Evolutionary conservation across 2,113 vertebrate species (phyloP).

Genomic region (Psilopsiagon aymara): DNA sequence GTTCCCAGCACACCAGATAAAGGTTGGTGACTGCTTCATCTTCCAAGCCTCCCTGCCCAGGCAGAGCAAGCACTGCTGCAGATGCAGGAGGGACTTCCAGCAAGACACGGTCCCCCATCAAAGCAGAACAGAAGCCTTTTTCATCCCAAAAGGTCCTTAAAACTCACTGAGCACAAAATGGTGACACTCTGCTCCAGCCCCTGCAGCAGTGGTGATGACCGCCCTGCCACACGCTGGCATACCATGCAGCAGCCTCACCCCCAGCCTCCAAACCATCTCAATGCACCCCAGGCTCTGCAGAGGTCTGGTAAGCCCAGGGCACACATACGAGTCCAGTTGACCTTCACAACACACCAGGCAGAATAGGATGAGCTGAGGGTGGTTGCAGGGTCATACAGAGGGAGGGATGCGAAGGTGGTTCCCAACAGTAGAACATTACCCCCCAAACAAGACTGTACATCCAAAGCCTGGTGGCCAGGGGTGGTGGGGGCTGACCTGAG

Average conservation of each 20-base stretch:
- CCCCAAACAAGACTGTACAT: background rate
- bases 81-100: background rate
- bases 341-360: background rate
- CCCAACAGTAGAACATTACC: background rate
- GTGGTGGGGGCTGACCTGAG: background rate
- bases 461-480: background rate
- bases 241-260: accelerated
- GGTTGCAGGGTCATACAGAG: background rate
- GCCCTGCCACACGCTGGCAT: background rate
- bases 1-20: background rate
- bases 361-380: background rate
- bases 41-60: background rate
- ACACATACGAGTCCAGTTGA: accelerated
- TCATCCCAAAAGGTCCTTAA: background rate
- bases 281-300: background rate
- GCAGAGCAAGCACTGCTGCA: background rate
- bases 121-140: background rate
- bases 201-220: background rate
- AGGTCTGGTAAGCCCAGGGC: background rate
- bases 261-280: background rate
- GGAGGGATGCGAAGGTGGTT: background rate
- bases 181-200: background rate
- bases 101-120: accelerated
- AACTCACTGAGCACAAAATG: background rate
- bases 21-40: background rate